phyloP scores from a whole-genome alignment of 2,797 vertebrate genomes.

The Lateolabrax maculatus region DNA sequence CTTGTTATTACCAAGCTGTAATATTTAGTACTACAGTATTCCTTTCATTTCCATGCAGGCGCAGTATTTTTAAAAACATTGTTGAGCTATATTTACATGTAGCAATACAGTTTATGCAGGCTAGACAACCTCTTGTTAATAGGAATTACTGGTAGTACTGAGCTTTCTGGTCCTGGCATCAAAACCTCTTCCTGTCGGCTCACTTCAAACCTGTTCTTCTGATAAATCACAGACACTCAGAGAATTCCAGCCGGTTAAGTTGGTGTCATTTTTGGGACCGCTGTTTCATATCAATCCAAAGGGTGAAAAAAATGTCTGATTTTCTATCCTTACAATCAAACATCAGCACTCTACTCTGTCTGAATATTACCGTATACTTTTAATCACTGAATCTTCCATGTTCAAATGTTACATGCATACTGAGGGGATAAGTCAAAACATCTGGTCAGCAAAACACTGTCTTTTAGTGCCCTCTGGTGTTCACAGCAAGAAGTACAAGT shows the following conservation, averaged over 20 bases:
- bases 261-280: conserved; percentile 16
- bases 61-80: neutral
- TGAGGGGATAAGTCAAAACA: neutral
- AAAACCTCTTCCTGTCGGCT: conserved; percentile 5
- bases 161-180: conserved; percentile 5
- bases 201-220: neutral
- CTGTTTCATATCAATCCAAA: neutral
- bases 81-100: neutral
- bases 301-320: neutral
- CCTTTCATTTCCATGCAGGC: neutral
- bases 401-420: neutral
- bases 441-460: conserved; percentile 14
- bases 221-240: conserved; percentile 10
- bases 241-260: neutral
- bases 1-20: neutral
- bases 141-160: neutral
- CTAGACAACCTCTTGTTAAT: too few relatives aligned
- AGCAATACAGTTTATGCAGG: neutral
- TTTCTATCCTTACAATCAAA: neutral
- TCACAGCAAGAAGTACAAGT: conserved; percentile 5
- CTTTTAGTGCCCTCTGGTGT: conserved; percentile 52
- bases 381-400: neutral
- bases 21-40: neutral
- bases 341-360: neutral
- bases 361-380: neutral